Base-by-base conservation (phyloP, 2,888 invertebrate species). In the Drosophila robusta region DNA sequence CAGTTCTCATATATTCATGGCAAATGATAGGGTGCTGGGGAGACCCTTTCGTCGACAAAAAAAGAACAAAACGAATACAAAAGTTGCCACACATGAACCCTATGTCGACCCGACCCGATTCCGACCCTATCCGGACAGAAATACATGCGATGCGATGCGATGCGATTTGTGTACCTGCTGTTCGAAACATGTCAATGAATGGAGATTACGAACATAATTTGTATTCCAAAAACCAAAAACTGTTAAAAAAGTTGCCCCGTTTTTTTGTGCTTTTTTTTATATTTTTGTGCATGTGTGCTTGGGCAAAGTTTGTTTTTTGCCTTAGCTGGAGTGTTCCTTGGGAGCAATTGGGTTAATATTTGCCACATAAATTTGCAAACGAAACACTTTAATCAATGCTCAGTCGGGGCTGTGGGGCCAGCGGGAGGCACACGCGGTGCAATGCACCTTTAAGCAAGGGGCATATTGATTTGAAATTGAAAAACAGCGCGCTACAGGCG, bases 191-290 rank as follows among this genome's bases (percentile, higher is more conserved):
- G 85, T 84, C 83, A 83, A 84, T 89, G 87, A 89, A 88, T 83
- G 89, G 87, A 89, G 89, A 83, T 89, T 89, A 89, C 87, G 75
- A 80, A 78, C 85, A 89, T 85, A 78, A 89, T 84, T 89, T 89
- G 84, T 87, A 84, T 87, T 83, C 87, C 79, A 75, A 84, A 89
- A 88, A 84, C 77, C 85, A 71, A 84, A 84, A 89, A 81, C 75
- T 89, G 89, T 80, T 84, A 62, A 83, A 84, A 88, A 89, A 73
- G 87, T 80, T 84, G 42, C 52, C 60, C 56, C 34, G 14, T 36
- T 22, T 56, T 44, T 68, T 34, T 38, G 8, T 38, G 8, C 29
- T 39, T 41, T 41, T 68, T 78, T 50, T 64, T 26, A 24, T 62
- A n/a, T 16, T 49, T 32, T 26, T 46, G 44, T 42, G 51, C 41